Conservation (phyloP, 2,888 invertebrate species). For the Ophioninae sp. region DNA sequence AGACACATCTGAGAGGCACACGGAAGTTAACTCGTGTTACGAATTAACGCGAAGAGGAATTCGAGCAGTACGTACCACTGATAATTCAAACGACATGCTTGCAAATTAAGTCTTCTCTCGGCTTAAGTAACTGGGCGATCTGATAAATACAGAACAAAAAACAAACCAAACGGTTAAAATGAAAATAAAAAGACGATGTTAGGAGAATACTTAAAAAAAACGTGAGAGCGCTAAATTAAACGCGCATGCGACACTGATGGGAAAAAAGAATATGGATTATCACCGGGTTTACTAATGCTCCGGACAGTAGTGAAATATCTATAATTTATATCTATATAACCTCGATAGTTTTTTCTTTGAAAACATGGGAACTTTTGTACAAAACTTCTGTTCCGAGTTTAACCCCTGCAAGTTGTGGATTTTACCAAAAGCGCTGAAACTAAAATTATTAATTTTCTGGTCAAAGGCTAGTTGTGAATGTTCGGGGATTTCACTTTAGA, state of each 20-base stretch:
- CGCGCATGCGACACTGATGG: constrained; percentile 21
- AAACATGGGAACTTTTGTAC: too few relatives aligned
- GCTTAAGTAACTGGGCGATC: constrained; percentile 53
- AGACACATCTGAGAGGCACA: neutral
- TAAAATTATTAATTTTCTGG: too few relatives aligned
- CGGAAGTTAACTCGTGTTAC: neutral
- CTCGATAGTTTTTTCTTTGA: too few relatives aligned
- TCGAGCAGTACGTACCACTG: constrained; percentile 59
- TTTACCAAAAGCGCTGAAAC: too few relatives aligned
- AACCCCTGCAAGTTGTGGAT: too few relatives aligned
- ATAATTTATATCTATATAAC: neutral
- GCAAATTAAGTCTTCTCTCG: constrained; percentile 68
- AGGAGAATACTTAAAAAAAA: neutral
- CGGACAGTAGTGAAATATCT: neutral
- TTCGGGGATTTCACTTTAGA: too few relatives aligned
- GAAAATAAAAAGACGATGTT: constrained; percentile 40
- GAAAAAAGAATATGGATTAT: neutral
- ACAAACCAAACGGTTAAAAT: constrained; percentile 41
- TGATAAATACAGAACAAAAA: constrained; percentile 37
- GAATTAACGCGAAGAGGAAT: constrained; percentile 32
- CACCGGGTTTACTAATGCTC: neutral
- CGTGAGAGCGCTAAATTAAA: neutral
- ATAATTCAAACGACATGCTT: constrained; percentile 64
- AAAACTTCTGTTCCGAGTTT: too few relatives aligned
- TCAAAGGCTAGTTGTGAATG: too few relatives aligned